Conservation (phyloP, 2,888 invertebrate genomes). For the Drosophila atroscutellata region DNA sequence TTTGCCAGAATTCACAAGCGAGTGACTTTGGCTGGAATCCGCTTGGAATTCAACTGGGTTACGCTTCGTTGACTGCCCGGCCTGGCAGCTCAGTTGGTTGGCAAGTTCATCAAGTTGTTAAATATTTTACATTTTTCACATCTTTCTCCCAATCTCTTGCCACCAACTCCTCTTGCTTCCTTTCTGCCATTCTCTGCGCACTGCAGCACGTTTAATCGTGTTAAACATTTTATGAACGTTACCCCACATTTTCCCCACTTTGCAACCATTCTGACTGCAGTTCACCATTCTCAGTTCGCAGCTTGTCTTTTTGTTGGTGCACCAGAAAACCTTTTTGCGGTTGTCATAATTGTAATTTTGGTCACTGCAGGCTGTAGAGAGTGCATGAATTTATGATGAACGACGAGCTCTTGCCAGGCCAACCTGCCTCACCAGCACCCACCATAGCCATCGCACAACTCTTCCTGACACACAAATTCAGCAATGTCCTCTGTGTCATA, state of each 20-base stretch:
- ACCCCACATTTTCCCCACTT: not conserved
- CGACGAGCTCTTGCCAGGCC: constrained; percentile 10
- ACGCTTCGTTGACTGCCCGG: constrained; percentile 64
- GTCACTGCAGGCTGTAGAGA: constrained; percentile 78
- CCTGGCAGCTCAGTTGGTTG: constrained; percentile 32
- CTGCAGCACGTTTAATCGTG: constrained; percentile 75
- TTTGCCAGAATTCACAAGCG: constrained; percentile 63
- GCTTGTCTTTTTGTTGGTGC: constrained; percentile 67
- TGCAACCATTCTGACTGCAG: constrained; percentile 18
- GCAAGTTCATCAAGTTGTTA: constrained; percentile 70
- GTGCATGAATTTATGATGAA: constrained; percentile 80
- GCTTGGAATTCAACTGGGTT: constrained; percentile 58
- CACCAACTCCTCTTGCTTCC: not conserved
- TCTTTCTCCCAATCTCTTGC: constrained; percentile 23
- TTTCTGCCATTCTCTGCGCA: constrained; percentile 17
- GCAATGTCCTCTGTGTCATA: constrained; percentile 46
- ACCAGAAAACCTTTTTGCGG: constrained; percentile 79
- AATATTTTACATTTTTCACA: constrained; percentile 61
- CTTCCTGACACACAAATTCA: constrained; percentile 67
- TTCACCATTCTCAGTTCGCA: constrained; percentile 12
- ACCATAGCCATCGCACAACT: constrained; percentile 2
- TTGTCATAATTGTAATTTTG: constrained; percentile 81
- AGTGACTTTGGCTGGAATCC: constrained; percentile 62
- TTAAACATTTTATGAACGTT: constrained; percentile 75
- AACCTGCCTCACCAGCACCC: constrained; percentile 13